A percentile compares a stretch with the other conserved stretches of the same genome.
Evolutionary conservation across 2,113 vertebrate genomes (phyloP).

Genomic region (Grantiella picta): DNA sequence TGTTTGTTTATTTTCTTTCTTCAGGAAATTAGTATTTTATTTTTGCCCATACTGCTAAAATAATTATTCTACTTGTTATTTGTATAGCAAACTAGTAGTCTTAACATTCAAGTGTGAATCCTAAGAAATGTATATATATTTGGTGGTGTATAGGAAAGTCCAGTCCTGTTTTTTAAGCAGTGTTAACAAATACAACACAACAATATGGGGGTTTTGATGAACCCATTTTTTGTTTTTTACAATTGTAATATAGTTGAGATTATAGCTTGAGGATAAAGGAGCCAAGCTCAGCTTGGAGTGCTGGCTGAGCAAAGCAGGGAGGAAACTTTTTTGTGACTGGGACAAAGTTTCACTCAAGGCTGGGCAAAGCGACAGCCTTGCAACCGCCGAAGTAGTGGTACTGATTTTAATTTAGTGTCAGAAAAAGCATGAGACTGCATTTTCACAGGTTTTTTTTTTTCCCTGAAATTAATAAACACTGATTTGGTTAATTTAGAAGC

Average conservation of each 20-base stretch:
- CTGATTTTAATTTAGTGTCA: not conserved
- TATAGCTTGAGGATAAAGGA: not conserved
- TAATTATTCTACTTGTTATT: not conserved
- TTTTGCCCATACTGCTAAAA: not conserved
- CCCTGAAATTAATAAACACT: not conserved
- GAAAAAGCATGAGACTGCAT: not conserved
- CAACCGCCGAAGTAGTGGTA: not conserved
- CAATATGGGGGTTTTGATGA: not conserved
- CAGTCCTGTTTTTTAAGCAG: not conserved
- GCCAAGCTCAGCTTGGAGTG: not conserved
- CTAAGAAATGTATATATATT: not conserved
- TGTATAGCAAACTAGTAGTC: not conserved
- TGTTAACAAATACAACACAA: not conserved
- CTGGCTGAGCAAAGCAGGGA: not conserved
- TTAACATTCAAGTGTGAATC: not conserved
- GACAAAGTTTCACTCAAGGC: constrained; percentile 43
- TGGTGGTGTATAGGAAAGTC: not conserved
- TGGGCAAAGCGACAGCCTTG: not conserved
- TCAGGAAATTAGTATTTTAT: not conserved
- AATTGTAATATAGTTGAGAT: not conserved
- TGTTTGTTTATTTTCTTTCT: not conserved
- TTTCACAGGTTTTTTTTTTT: not conserved
- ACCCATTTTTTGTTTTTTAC: not conserved
- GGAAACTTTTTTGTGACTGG: constrained; percentile 25
- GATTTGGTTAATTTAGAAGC: not conserved